Evolutionary conservation across 1,140 invertebrate genomes (phyloP).

Genomic region (Zaprionus tsacasi): DNA sequence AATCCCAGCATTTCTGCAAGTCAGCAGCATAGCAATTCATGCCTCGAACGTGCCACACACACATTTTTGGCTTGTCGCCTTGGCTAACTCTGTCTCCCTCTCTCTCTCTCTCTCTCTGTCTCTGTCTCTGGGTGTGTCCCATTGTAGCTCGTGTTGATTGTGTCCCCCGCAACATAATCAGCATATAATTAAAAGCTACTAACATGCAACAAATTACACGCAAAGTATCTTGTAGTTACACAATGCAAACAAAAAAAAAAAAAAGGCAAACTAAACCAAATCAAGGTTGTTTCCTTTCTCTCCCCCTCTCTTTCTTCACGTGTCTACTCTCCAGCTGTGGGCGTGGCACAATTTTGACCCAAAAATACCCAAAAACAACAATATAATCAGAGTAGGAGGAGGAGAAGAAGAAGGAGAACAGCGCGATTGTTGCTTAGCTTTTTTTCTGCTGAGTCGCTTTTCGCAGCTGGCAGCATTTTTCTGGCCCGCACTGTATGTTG

Average conservation of each 20-base stretch:
- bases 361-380: conserved; percentile 61
- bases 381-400: not conserved
- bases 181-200: conserved; percentile 81
- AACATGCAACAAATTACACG: conserved; percentile 82
- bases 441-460: conserved; percentile 63
- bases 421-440: conserved; percentile 31
- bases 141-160: conserved; percentile 55
- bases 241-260: conserved; percentile 40
- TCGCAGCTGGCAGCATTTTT: conserved; percentile 58
- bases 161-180: conserved; percentile 70
- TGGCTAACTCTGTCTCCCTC: not conserved
- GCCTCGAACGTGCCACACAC: conserved; percentile 36
- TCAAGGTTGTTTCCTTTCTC: conserved; percentile 40
- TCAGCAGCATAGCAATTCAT: conserved; percentile 54
- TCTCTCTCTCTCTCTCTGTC: too few relatives aligned
- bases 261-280: not conserved
- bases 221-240: conserved; percentile 69
- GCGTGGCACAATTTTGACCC: conserved; percentile 55
- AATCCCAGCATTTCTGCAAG: conserved; percentile 35
- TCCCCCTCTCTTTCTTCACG: conserved; percentile 1
- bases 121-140: conserved; percentile 20
- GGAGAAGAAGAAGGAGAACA: conserved; percentile 6
- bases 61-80: conserved; percentile 11
- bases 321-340: conserved; percentile 7
- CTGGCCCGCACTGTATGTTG: conserved; percentile 54